Evolutionary conservation across 2,888 invertebrate genomes (phyloP).

Genomic region (Diplazon laetatorius): DNA sequence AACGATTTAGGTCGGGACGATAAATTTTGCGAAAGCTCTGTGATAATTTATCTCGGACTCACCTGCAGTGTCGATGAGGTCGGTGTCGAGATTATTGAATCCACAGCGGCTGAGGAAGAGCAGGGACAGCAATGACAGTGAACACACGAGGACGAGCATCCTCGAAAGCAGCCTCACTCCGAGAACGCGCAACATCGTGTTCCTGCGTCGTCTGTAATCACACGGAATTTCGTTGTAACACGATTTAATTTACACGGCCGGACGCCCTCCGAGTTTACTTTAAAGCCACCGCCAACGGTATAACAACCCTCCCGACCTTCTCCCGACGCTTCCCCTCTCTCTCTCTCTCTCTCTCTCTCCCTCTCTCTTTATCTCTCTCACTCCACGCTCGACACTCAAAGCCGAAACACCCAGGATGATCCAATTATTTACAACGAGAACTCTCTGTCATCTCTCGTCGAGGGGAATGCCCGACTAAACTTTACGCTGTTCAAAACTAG

Average conservation of each 20-base stretch:
- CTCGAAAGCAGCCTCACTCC: slow-evolving; percentile 85
- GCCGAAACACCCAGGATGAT: slow-evolving; percentile 50
- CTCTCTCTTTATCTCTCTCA: background rate
- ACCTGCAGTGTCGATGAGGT: slow-evolving; percentile 77
- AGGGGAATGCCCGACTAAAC: slow-evolving; percentile 55
- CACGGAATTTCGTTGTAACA: slow-evolving; percentile 66
- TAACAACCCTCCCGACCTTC: slow-evolving; percentile 23
- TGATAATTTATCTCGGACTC: slow-evolving; percentile 60
- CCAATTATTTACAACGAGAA: slow-evolving; percentile 61
- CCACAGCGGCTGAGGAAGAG: slow-evolving; percentile 85
- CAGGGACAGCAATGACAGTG: slow-evolving; percentile 84
- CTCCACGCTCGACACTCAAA: slow-evolving; percentile 19
- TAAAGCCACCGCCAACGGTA: slow-evolving; percentile 28
- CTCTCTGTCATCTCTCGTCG: slow-evolving; percentile 45
- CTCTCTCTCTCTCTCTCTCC: background rate
- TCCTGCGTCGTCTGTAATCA: slow-evolving; percentile 77
- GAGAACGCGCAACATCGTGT: slow-evolving; percentile 84
- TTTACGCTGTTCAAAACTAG: slow-evolving; percentile 61
- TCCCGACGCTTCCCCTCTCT: background rate
- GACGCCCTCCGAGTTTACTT: slow-evolving; percentile 20
- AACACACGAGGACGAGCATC: slow-evolving; percentile 84
- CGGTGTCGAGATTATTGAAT: slow-evolving; percentile 80
- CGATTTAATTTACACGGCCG: slow-evolving; percentile 66
- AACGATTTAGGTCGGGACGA: background rate
- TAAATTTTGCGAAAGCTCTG: background rate